Conservation (phyloP, 2,797 vertebrate species). For the Hybognathus amarus region DNA sequence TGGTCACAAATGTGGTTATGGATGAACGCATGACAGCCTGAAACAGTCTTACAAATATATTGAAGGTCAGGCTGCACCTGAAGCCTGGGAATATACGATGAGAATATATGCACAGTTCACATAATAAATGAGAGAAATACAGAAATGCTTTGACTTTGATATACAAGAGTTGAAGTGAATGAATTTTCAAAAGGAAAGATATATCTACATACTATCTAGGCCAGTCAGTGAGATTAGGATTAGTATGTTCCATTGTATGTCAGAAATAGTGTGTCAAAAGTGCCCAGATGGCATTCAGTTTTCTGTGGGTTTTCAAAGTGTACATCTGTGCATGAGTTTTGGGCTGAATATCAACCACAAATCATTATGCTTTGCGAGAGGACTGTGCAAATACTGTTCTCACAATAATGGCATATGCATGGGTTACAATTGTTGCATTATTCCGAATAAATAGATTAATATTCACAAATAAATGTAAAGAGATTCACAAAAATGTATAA, state of each 20-base stretch:
- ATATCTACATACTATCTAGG: not conserved
- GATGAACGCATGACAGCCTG: not conserved
- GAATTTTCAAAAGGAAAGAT: not conserved
- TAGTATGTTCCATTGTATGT: not conserved
- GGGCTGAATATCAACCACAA: not conserved
- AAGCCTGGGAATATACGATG: not conserved
- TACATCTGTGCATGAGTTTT: conserved; percentile 1
- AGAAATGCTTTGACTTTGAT: not conserved
- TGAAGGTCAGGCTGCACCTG: not conserved
- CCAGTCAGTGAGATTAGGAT: conserved; percentile 16
- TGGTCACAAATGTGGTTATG: conserved; percentile 19
- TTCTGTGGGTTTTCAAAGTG: not conserved
- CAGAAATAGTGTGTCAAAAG: not conserved
- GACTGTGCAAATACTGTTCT: not conserved
- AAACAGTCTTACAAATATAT: conserved; percentile 8
- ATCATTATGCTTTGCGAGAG: not conserved
- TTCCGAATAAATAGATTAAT: no score
- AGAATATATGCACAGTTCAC: not conserved
- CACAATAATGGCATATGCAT: not conserved
- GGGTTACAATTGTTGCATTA: no score
- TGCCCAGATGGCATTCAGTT: conserved; percentile 7
- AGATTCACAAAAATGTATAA: no score
- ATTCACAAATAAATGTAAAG: no score
- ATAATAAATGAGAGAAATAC: not conserved
- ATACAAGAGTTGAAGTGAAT: not conserved